phyloP scores from a whole-genome alignment of 2,888 invertebrate genomes.

The Caradrina clavipalpis region DNA sequence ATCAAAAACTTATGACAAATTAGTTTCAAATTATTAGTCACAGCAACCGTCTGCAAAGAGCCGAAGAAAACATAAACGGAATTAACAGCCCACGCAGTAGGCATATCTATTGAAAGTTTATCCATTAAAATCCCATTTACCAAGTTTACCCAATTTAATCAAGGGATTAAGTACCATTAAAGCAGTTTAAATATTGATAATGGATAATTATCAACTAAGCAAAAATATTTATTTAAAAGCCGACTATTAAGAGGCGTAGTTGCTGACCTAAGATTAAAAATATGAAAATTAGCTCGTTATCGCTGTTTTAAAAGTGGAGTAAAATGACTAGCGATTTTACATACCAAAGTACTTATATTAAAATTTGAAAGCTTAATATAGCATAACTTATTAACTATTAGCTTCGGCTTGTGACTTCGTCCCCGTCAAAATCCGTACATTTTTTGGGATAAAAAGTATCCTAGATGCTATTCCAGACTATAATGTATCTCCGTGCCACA shows the following conservation, averaged over 20 bases:
- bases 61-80: constrained; percentile 50
- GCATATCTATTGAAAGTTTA: constrained; percentile 68
- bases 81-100: constrained; percentile 49
- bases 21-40: constrained; percentile 14
- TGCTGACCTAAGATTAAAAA: constrained; percentile 6
- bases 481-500: no score
- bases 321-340: neutral
- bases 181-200: constrained; percentile 66
- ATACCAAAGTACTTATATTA: no score
- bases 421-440: no score
- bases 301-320: neutral
- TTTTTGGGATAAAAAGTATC: no score
- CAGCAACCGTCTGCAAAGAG: constrained; percentile 24
- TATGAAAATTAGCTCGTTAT: neutral
- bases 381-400: no score
- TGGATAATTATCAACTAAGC: constrained; percentile 64
- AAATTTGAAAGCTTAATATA: no score
- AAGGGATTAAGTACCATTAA: constrained; percentile 65
- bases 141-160: constrained; percentile 69
- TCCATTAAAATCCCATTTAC: constrained; percentile 72
- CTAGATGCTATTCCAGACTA: no score
- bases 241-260: neutral
- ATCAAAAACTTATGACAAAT: constrained; percentile 12
- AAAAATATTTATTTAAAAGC: constrained; percentile 51
- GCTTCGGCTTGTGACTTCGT: no score